Base-by-base conservation (phyloP, 2,797 vertebrate species). In the Chaetodon trifasciatus region DNA sequence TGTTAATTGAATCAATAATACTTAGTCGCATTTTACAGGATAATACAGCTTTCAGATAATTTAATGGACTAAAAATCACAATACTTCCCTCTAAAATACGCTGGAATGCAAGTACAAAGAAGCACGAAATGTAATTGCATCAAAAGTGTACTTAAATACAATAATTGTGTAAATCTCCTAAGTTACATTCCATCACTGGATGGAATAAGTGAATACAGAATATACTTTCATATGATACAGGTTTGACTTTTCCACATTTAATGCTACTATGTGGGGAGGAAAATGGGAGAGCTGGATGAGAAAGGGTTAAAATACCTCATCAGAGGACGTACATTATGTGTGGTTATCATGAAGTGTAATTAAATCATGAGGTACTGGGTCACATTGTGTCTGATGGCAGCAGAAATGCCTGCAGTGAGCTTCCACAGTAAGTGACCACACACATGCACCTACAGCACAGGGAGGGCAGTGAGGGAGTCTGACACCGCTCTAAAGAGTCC, bases 401-500 rank as follows among this genome's bases (percentile, higher is more conserved):
- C 66, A 32, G 65, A 42, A 70, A 70, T 39, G 75, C 50, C 81
- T 85, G 72, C 81, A 52, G 81, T 58, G 79, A 74, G 79, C 9
- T 28, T 71, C 53, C 65, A 37, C 24, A 66, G 39, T 5, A 23
- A n/a, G 35, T 49, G 79, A 82, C 78, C 74, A 70, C 77, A 67
- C 73, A 83, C 73, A 68, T 53, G 50, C 79, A 76, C 47, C 73
- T 61, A 47, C 70, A 84, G 70, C 62, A 55, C 78, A 73, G 70
- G n/a, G 39, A 79, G 70, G 65, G 52, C 60, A 62, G 63, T 4
- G 57, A 78, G 70, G 46, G 65, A 83, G 76, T 83, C 56, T 75
- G 72, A 85, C 79, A 70, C 78, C 1, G 67, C 82, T 72, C 78
- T 70, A 72, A 79, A 82, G 76, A 86, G 66, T 79, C 76, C 83